Evolutionary conservation across 2,797 vertebrate genomes (phyloP).

Genomic region (Microctenopoma lineatum): DNA sequence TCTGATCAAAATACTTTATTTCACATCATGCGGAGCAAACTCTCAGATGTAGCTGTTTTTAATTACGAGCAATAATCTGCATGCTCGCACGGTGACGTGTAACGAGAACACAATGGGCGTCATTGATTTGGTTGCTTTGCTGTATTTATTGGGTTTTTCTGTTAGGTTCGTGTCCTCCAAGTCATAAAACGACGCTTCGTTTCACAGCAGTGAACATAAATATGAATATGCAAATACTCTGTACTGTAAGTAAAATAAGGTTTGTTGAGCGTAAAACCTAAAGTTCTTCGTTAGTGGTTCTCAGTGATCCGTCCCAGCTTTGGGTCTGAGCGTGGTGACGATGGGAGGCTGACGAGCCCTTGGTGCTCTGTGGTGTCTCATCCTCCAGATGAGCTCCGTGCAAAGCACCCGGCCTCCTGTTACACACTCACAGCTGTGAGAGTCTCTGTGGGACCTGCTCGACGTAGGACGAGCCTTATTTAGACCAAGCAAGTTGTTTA

Average conservation of each 20-base stretch:
- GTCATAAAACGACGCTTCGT: slow-evolving; percentile 33
- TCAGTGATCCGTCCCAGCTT: background rate
- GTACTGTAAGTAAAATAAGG: slow-evolving; percentile 7
- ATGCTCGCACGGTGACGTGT: slow-evolving; percentile 7
- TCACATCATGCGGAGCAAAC: slow-evolving; percentile 21
- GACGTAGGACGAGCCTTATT: slow-evolving; percentile 11
- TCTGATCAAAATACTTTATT: slow-evolving; percentile 42
- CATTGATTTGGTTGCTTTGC: background rate
- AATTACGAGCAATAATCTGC: slow-evolving; percentile 26
- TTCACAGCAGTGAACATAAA: slow-evolving; percentile 30
- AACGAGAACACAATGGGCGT: background rate
- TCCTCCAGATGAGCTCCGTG: background rate
- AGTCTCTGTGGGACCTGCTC: slow-evolving; percentile 17
- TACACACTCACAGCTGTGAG: background rate
- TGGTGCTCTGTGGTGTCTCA: background rate
- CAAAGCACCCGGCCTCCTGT: slow-evolving; percentile 19
- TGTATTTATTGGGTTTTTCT: background rate
- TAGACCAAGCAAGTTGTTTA: slow-evolving; percentile 13
- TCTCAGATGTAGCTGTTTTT: slow-evolving; percentile 36
- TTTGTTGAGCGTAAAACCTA: slow-evolving; percentile 51
- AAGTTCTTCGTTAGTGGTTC: slow-evolving; percentile 41
- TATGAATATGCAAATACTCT: slow-evolving; percentile 43
- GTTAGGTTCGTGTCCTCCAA: slow-evolving; percentile 30
- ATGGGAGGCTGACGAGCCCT: slow-evolving; percentile 25
- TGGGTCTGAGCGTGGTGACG: slow-evolving; percentile 21